Base-by-base conservation (phyloP, 2,888 invertebrate genomes). In the Allolobophora icterica region DNA sequence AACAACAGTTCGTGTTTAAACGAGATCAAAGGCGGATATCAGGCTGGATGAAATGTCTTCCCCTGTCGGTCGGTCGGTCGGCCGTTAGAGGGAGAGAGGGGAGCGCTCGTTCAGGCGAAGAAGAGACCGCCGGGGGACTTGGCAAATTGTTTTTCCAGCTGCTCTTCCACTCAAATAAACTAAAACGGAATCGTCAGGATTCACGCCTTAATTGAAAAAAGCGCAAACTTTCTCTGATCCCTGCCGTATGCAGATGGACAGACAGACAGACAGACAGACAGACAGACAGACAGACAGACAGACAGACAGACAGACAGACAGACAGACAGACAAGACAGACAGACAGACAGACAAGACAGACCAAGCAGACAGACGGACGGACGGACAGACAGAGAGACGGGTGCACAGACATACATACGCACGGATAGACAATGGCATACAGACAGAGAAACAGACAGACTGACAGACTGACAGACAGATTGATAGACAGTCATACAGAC, bases 1-100 rank as follows among this genome's bases (percentile, higher is more conserved):
- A 71, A 71, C 71, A 71, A 71, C 71, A 71, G 71, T 71, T 71
- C 71, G n/a, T 71, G 71, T 71, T 71, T 71, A 71, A 71, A 71
- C 71, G 71, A 71, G 11, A 71, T 71, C 71, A 71, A 71, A 71
- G 71, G 71, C 71, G 30, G 71, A n/a, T 71, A 71, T 71, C 8
- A 17, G 19, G 30, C 30, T 13, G n/a, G 71, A 71, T 71, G 71
- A 71, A 71, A 71, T 71, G 71, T 71, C 71, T 71, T 71, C 71
- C n/a, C 71, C 71, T 71, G 71, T 52, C 52, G 52, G 52, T 71
- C 71, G 71, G 71, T 71, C 71, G 71, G n/a, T 17, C 71, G 71
- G 15, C 17, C 15, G 71, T 8, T 13, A 8, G 71, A 13, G 8
- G 2, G 71, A 71, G 52, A 4, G 21, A 52, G 52, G 52, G 11